Evolutionary conservation across 23 tunicate species (phyloP), one percentile per base, ranked within the genome.

Genomic region (Aplidium turbinatum): DNA sequence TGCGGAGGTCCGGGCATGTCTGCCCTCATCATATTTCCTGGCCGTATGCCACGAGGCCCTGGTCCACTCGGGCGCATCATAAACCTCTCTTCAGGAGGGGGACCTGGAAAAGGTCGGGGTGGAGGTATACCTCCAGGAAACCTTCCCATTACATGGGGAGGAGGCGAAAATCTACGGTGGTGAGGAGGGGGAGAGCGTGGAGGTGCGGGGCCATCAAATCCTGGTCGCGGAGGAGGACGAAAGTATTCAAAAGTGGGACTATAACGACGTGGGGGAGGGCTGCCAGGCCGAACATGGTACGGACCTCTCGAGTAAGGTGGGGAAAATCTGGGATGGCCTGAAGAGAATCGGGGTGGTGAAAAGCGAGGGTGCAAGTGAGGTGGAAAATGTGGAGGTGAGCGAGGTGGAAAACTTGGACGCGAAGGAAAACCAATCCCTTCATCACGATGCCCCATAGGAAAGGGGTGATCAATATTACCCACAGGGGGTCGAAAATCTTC

Each of bases 241-340:
- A 38, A 68, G 33, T 45, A 68, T n/a, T 68, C 84, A 45, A 35
- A 68, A 4, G 76, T 67, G 66, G 84, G 76, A 67, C 75, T 79
- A 39, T 54, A 68, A 7, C 84, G 84, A 24, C 84, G 66, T 0
- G 63, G 76, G 3, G 84, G 84, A 38, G 84, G 84, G 52, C 76
- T 68, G 0, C 51, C 58, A 2, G 68, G 68, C 20, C 64, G 85
- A 63, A 70, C 32, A 20, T 47, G 84, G 66, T 27, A 68, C n/a
- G 82, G 72, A 24, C 66, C 32, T 62, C 70, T 22, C 27, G 71
- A 47, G 60, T 40, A 76, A 1, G 84, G 76, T 30, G 82, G 82
- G 13, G 73, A 65, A 78, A 29, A 65, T 3, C 84, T 48, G 50
- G 76, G 33, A 46, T 70, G 78, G 13, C 66, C 66, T 25, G n/a